Conservation (phyloP, 2,888 invertebrate species). For the Pseudococcus longispinus region DNA sequence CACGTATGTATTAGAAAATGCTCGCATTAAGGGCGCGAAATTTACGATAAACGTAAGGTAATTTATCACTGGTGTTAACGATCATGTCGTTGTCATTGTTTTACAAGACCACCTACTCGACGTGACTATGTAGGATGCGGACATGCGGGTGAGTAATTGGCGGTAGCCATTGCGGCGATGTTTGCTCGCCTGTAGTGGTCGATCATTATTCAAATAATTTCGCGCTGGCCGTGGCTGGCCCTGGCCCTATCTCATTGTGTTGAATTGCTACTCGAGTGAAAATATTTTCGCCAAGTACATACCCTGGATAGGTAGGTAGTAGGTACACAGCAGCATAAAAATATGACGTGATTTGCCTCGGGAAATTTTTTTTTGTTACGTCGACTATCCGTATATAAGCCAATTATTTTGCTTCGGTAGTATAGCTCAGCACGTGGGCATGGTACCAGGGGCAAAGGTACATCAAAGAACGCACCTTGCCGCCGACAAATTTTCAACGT, state of each 20-base stretch:
- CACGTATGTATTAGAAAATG: not conserved
- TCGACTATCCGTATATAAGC: not conserved
- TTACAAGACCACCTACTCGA: conserved; percentile 35
- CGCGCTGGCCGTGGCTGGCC: not conserved
- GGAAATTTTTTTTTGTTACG: not conserved
- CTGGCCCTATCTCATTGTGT: not conserved
- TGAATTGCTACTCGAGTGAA: not conserved
- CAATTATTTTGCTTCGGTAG: not conserved
- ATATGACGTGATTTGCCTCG: not conserved
- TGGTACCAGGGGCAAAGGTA: not conserved
- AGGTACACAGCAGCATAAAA: not conserved
- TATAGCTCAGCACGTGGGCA: not conserved
- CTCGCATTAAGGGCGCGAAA: not conserved
- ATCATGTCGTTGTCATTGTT: conserved; percentile 53
- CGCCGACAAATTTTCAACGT: not conserved
- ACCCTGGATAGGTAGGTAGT: no score
- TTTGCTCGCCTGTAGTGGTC: not conserved
- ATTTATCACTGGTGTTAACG: conserved; percentile 53
- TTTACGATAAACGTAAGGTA: conserved; percentile 46
- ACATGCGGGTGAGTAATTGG: conserved; percentile 10
- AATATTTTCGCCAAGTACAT: not conserved
- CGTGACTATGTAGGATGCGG: not conserved
- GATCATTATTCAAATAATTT: conserved; percentile 1
- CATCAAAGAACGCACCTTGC: not conserved
- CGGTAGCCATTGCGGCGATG: not conserved